Evolutionary conservation across 2,888 invertebrate genomes (phyloP).

Genomic region (Blastobasis adustella): DNA sequence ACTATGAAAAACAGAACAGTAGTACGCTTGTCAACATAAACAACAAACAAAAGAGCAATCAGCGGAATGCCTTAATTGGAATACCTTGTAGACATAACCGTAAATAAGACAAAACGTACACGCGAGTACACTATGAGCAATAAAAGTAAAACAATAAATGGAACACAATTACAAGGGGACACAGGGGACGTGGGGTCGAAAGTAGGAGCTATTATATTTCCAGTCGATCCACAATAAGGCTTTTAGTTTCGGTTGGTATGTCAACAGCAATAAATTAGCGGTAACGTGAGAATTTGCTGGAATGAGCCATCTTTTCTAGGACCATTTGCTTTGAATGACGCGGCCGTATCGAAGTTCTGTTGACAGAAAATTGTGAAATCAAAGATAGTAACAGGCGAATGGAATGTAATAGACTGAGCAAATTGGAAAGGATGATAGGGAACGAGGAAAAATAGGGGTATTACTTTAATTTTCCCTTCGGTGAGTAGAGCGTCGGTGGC

Average conservation of each 20-base stretch:
- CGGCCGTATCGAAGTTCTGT: too few species aligned
- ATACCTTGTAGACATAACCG: not conserved
- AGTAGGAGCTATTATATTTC: conserved; percentile 22
- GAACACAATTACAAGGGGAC: conserved; percentile 14
- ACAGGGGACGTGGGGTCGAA: conserved; percentile 14
- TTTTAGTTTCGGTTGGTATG: conserved; percentile 22
- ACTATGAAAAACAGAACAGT: too few species aligned
- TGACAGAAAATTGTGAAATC: too few species aligned
- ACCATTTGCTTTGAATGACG: conserved; percentile 3
- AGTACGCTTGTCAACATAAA: too few species aligned
- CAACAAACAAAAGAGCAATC: too few species aligned
- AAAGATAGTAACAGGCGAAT: too few species aligned
- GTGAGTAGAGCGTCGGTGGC: too few species aligned
- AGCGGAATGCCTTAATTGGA: not conserved
- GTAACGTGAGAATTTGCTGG: conserved; percentile 26
- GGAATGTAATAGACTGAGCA: too few species aligned
- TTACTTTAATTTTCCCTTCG: too few species aligned
- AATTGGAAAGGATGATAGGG: too few species aligned
- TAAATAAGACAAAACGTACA: not conserved
- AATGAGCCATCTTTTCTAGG: conserved; percentile 18
- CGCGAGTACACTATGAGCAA: not conserved
- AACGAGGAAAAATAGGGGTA: too few species aligned
- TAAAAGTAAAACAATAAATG: conserved; percentile 12
- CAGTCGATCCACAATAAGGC: conserved; percentile 22
- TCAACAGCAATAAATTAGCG: conserved; percentile 30